These are phyloP conservation scores for Luperina testacea DNA, from an alignment of 2,888 invertebrate species.

Conservation along the genomic window DNA sequence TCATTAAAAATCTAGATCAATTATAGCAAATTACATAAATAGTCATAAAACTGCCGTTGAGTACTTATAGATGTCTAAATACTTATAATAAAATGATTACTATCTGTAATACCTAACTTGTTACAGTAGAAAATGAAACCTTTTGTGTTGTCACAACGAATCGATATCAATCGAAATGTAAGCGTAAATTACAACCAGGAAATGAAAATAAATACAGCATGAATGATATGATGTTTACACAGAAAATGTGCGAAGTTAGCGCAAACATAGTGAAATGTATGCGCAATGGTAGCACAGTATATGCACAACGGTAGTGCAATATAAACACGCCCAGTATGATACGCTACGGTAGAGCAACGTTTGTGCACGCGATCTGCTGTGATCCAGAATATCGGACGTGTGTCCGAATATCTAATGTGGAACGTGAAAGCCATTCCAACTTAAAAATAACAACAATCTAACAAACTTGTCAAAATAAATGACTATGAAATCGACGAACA, in stretches of 20 bases:
- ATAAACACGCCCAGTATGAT: neutral
- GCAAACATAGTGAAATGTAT: neutral
- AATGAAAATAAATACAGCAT: neutral
- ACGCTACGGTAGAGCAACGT: neutral
- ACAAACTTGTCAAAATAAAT: conserved; percentile 3
- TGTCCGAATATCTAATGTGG: neutral
- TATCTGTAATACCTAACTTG: conserved; percentile 4
- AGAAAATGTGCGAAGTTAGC: neutral
- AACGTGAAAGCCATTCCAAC: conserved; percentile 12
- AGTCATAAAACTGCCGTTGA: conserved; percentile 40
- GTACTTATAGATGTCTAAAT: conserved; percentile 51
- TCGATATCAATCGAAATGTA: conserved; percentile 34
- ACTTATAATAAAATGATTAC: conserved; percentile 14
- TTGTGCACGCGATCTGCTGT: neutral
- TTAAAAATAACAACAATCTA: conserved; percentile 2
- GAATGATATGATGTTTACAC: neutral
- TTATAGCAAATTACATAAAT: conserved; percentile 28
- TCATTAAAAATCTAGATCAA: conserved; percentile 30
- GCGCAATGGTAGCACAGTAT: neutral
- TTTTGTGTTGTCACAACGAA: conserved; percentile 48
- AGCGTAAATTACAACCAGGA: neutral
- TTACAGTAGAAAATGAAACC: conserved; percentile 10
- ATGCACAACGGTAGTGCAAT: neutral
- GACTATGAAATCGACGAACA: conserved; percentile 10
- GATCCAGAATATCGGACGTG: neutral